Evolutionary conservation across 30 jellyfish, hydroid and myxozoan genomes (phyloP).

Genomic region (Chrysaora quinquecirrha): DNA sequence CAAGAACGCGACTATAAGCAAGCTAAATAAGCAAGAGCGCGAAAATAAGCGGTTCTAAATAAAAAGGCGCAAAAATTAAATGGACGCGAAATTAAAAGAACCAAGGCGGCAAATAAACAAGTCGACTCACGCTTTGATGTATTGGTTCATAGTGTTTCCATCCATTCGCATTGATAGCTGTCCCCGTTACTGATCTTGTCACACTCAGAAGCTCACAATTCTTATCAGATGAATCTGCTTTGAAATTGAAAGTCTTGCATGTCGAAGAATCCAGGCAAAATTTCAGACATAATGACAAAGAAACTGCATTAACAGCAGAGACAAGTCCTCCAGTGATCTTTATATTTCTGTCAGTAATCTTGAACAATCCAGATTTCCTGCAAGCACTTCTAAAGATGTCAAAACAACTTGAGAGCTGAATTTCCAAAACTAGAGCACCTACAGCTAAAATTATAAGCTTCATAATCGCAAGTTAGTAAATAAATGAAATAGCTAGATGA

Average conservation of each 20-base stretch:
- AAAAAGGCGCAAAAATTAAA: no score
- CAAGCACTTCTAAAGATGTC: no score
- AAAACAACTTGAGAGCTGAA: no score
- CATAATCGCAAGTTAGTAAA: no score
- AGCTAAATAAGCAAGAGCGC: no score
- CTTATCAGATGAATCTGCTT: neutral
- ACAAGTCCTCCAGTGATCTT: conserved; percentile 10
- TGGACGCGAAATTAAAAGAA: neutral
- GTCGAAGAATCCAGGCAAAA: neutral
- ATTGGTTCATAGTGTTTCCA: conserved; percentile 58
- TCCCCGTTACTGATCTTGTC: neutral
- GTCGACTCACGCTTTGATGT: conserved; percentile 27
- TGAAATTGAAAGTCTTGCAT: conserved; percentile 36
- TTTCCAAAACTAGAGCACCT: no score
- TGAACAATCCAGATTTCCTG: conserved; percentile 26
- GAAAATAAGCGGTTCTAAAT: no score
- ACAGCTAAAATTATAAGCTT: no score
- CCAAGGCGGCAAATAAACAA: neutral
- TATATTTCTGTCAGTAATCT: conserved; percentile 15
- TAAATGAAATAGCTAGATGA: no score
- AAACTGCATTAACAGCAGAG: neutral
- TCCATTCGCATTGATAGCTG: neutral
- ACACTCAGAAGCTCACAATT: conserved; percentile 29
- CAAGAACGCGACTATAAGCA: no score
- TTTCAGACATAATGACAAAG: conserved; percentile 12